Evolutionary conservation across 2,797 vertebrate species (phyloP).

Genomic region (Sebastes dallii): DNA sequence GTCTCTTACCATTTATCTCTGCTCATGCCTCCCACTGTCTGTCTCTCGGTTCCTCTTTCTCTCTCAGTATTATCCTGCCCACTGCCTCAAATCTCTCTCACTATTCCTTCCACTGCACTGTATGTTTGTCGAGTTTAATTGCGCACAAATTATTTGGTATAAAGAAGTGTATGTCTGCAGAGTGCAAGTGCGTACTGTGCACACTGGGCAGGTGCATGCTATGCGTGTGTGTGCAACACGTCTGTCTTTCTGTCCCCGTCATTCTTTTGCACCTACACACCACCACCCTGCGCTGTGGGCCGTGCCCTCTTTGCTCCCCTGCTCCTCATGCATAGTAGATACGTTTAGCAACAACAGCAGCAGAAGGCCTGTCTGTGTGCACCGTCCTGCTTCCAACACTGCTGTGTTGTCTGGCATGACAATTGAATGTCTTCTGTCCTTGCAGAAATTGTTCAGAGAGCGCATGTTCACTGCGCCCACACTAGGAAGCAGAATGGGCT

Average conservation of each 20-base stretch:
- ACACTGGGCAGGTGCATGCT: no score
- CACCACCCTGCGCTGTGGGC: neutral
- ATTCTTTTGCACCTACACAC: slow-evolving; percentile 25
- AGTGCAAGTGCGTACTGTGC: neutral
- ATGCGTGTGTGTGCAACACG: neutral
- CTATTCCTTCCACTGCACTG: neutral
- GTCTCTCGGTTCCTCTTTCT: neutral
- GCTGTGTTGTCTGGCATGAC: slow-evolving; percentile 34
- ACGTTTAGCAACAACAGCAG: slow-evolving; percentile 27
- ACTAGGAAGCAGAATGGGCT: slow-evolving; percentile 19
- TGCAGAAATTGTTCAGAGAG: slow-evolving; percentile 10
- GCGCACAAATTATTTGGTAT: neutral
- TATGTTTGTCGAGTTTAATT: neutral
- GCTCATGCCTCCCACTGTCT: slow-evolving; percentile 19
- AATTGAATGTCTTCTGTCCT: slow-evolving; percentile 35
- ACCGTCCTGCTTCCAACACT: slow-evolving; percentile 31
- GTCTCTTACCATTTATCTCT: slow-evolving; percentile 31
- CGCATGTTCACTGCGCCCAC: neutral
- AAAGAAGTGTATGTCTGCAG: neutral
- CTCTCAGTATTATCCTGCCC: neutral
- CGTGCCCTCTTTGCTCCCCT: slow-evolving; percentile 3
- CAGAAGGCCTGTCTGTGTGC: slow-evolving; percentile 12
- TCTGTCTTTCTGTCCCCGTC: slow-evolving; percentile 2
- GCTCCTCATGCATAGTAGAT: slow-evolving; percentile 35
- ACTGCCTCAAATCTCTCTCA: neutral